A percentile compares a stretch with the other conserved stretches of the same genome.
phyloP scores from a whole-genome alignment of 2,113 vertebrate species.

The Pipra filicauda region DNA sequence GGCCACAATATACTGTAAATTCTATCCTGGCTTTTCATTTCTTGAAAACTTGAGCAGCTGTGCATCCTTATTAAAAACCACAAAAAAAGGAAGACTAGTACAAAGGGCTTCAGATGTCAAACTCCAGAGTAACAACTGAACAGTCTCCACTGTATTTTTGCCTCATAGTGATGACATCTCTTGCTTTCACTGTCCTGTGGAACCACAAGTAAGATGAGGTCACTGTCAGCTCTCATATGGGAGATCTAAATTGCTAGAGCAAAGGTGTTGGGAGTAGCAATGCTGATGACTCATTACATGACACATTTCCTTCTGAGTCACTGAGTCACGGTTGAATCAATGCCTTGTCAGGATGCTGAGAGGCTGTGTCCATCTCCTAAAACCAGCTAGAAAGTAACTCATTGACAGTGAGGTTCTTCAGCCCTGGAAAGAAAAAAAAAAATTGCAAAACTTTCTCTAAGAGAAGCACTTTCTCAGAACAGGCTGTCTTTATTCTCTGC shows the following conservation, averaged over 20 bases:
- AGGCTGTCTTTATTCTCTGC: neutral
- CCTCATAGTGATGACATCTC: neutral
- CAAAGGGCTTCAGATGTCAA: neutral
- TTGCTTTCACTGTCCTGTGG: neutral
- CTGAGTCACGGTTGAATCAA: neutral
- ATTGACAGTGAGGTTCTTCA: neutral
- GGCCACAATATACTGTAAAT: neutral
- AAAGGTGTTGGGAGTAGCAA: neutral
- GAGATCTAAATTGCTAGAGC: neutral
- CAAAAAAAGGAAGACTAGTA: neutral
- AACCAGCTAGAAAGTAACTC: neutral
- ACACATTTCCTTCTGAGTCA: conserved; percentile 45
- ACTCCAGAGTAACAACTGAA: neutral
- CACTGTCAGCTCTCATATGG: neutral
- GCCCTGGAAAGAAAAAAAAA: neutral
- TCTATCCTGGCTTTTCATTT: neutral
- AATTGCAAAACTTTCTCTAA: neutral
- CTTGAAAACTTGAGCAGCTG: neutral
- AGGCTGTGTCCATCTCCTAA: neutral
- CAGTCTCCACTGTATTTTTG: neutral
- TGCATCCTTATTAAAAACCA: neutral
- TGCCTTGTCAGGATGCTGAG: neutral
- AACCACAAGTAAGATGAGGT: neutral
- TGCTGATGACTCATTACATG: conserved; percentile 6
- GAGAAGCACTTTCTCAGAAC: neutral